phyloP scores from a whole-genome alignment of 1,140 invertebrate genomes.

The Drosophila kanapiae region DNA sequence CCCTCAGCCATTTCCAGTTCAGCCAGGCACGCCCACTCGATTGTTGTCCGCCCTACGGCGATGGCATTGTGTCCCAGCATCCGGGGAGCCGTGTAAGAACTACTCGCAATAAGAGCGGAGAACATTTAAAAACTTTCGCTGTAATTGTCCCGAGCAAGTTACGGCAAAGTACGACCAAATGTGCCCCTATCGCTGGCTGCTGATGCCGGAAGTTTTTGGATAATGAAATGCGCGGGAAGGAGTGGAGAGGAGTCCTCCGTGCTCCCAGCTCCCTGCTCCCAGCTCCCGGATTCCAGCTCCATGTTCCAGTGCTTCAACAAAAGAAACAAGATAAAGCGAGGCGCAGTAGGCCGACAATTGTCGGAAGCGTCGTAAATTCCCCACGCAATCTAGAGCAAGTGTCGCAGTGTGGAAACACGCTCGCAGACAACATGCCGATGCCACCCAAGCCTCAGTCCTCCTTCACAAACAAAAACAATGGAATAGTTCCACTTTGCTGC shows the following conservation, averaged over 20 bases:
- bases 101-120: conserved; percentile 41
- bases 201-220: conserved; percentile 68
- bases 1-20: conserved; percentile 9
- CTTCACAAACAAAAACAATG: conserved; percentile 48
- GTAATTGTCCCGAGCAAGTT: conserved; percentile 58
- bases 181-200: conserved; percentile 59
- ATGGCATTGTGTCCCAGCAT: conserved; percentile 30
- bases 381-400: conserved; percentile 82
- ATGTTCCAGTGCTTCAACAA: conserved; percentile 27
- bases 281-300: not conserved
- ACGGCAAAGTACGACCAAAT: conserved; percentile 58
- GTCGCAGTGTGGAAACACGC: conserved; percentile 76
- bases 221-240: conserved; percentile 65
- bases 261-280: conserved; percentile 1
- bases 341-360: conserved; percentile 49
- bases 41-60: conserved; percentile 23
- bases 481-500: conserved; percentile 40
- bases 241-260: conserved; percentile 1
- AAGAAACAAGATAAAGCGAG: conserved; percentile 50
- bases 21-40: conserved; percentile 15
- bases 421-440: conserved; percentile 51
- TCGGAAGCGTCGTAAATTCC: conserved; percentile 77
- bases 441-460: conserved; percentile 12
- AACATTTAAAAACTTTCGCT: conserved; percentile 61
- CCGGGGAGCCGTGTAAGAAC: conserved; percentile 33